phyloP scores from a whole-genome alignment of 1,140 invertebrate species.

The Vollenhovia emeryi region DNA sequence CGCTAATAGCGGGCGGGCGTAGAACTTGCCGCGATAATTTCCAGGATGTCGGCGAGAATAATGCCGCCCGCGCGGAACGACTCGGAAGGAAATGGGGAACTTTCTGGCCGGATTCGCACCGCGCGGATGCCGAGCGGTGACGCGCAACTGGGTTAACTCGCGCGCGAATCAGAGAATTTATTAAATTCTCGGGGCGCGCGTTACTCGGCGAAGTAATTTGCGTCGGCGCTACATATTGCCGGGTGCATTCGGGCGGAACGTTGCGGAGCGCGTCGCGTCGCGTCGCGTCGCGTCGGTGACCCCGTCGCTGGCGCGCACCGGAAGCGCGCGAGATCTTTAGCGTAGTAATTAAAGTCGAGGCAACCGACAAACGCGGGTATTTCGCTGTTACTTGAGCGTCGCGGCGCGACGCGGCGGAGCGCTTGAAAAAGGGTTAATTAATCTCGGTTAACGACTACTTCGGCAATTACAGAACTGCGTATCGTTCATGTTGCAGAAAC shows the following conservation, averaged over 20 bases:
- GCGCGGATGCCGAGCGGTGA: slow-evolving; percentile 17
- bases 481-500: not conserved
- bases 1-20: slow-evolving; percentile 28
- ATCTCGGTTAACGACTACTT: not conserved
- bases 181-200: slow-evolving; percentile 50
- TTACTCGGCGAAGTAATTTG: slow-evolving; percentile 57
- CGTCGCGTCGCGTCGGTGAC: not conserved
- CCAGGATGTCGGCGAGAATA: not conserved
- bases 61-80: slow-evolving; percentile 28
- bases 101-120: slow-evolving; percentile 1
- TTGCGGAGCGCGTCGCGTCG: not conserved
- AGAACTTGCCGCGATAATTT: slow-evolving; percentile 40
- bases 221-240: slow-evolving; percentile 45
- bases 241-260: slow-evolving; percentile 24
- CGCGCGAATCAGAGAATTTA: slow-evolving; percentile 45
- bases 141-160: slow-evolving; percentile 23
- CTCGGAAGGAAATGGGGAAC: slow-evolving; percentile 38
- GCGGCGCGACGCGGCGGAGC: no score
- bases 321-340: slow-evolving; percentile 24
- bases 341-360: slow-evolving; percentile 37
- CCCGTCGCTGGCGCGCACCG: not conserved
- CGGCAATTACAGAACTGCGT: not conserved
- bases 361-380: not conserved
- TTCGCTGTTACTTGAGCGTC: slow-evolving; percentile 19
- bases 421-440: not conserved